Percentiles rank a stretch among this genome's conserved stretches.
Evolutionary conservation across 1,140 invertebrate species (phyloP).

Genomic region (Coelopa frigida): DNA sequence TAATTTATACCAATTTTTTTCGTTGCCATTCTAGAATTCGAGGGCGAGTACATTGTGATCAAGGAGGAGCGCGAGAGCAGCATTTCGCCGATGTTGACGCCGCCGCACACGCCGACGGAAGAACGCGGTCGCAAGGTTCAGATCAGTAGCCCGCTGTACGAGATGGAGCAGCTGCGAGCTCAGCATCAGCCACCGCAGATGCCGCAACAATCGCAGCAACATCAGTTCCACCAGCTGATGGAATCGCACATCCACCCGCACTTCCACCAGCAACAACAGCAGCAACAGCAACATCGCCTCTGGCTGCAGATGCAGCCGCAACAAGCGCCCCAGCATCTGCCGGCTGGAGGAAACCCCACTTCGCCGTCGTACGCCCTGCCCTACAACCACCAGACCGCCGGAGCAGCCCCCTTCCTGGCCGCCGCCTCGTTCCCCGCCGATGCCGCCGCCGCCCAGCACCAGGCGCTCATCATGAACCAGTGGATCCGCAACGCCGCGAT

Average conservation of each 20-base stretch:
- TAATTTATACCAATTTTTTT: neutral
- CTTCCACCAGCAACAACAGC: slow-evolving; percentile 21
- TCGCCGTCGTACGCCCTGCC: slow-evolving; percentile 38
- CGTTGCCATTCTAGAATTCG: neutral
- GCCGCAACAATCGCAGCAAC: slow-evolving; percentile 7
- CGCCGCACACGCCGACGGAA: slow-evolving; percentile 64
- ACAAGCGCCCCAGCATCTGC: slow-evolving; percentile 23
- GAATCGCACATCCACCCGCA: slow-evolving; percentile 10
- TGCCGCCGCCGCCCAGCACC: slow-evolving; percentile 45
- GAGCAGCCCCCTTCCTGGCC: slow-evolving; percentile 5
- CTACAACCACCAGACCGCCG: slow-evolving; percentile 5
- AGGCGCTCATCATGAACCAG: slow-evolving; percentile 58
- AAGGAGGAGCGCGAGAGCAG: slow-evolving; percentile 57
- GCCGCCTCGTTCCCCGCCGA: slow-evolving; percentile 32
- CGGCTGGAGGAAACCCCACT: slow-evolving; percentile 2
- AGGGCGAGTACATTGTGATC: slow-evolving; percentile 44
- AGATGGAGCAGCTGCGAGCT: slow-evolving; percentile 19
- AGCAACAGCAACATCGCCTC: slow-evolving; percentile 35
- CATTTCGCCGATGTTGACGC: slow-evolving; percentile 57
- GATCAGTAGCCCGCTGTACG: slow-evolving; percentile 26
- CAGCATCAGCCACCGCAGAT: slow-evolving; percentile 10
- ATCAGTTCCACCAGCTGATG: slow-evolving; percentile 2
- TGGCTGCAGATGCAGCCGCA: slow-evolving; percentile 29
- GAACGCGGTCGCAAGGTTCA: slow-evolving; percentile 39
- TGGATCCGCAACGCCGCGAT: slow-evolving; percentile 64